Conservation (phyloP, 2,888 invertebrate genomes). For the Eupelmus urozonus region DNA sequence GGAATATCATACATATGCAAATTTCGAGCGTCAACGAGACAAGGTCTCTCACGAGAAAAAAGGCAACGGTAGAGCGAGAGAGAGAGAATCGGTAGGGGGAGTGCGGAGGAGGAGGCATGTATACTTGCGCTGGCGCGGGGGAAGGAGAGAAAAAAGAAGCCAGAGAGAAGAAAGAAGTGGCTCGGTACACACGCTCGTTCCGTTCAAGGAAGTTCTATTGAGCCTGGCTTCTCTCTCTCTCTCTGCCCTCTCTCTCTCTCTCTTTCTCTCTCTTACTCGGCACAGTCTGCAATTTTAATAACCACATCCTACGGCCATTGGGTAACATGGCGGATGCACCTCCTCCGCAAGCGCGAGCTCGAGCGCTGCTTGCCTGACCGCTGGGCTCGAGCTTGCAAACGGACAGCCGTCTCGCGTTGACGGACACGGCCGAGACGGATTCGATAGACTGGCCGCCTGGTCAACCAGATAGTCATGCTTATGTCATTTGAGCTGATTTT, state of each 20-base stretch:
- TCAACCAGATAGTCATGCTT: no score
- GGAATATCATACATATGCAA: slow-evolving; percentile 61
- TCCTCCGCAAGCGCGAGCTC: slow-evolving; percentile 59
- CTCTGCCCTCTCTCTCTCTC: no score
- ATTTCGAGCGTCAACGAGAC: slow-evolving; percentile 68
- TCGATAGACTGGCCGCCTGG: no score
- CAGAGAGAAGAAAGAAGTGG: slow-evolving; percentile 75
- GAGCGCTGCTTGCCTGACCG: slow-evolving; percentile 56
- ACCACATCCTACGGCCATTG: slow-evolving; percentile 73
- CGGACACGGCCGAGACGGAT: background rate
- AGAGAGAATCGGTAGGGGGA: slow-evolving; percentile 77
- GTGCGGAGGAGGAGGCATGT: slow-evolving; percentile 78
- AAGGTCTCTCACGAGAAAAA: slow-evolving; percentile 62
- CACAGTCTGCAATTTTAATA: slow-evolving; percentile 73
- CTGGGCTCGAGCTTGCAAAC: background rate
- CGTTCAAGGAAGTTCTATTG: slow-evolving; percentile 70
- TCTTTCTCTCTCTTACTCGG: no score
- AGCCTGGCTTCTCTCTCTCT: slow-evolving; percentile 63
- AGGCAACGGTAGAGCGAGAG: slow-evolving; percentile 79
- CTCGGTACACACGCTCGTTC: slow-evolving; percentile 57
- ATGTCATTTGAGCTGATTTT: no score
- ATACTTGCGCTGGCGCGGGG: background rate
- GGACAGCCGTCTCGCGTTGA: background rate
- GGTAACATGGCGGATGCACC: slow-evolving; percentile 69
- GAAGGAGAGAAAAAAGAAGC: slow-evolving; percentile 69